Base-by-base conservation (phyloP, 2,888 invertebrate species). In the Lycophotia porphyrea region DNA sequence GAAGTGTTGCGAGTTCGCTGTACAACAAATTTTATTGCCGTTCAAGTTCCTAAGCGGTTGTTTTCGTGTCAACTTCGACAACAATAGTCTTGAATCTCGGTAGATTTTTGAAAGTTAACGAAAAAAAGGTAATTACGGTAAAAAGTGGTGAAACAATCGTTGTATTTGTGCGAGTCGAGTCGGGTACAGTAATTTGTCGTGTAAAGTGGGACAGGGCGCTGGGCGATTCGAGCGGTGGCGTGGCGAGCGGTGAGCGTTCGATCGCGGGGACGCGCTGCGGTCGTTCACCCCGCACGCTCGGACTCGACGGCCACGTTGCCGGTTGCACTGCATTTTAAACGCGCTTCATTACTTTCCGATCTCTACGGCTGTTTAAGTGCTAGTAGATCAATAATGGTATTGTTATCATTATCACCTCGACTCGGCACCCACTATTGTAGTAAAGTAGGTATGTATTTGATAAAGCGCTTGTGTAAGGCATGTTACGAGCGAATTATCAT, bases 221-320 rank as follows among this genome's bases (percentile, higher is more conserved):
- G 84, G 86, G 88, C 85, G 85, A 84, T 79, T 82, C 83, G 88
- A 89, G 88, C 89, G 84, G 87, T 84, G 84, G 84, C 84, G 85
- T 84, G 80, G 88, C 86, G 86, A 85, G 86, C 84, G 85, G 90
- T 86, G 89, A 89, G 93, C 93, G 94, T 93, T 94, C 93, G 94
- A 94, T 91, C 92, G 93, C 91, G 92, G 93, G 93, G 95, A 95
- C 95, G 95, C 95, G 94, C 94, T 92, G 84, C 90, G 95, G 95
- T 93, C 93, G 92, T 95, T 94, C 92, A 95, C 95, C 95, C 93
- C 92, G 92, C 89, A 88, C 88, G 88, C 90, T 89, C 89, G 89
- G 84, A 82, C 90, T 89, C 89, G 88, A 89, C 89, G 88, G 87
- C 92, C 90, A 91, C 90, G 90, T 91, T 91, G 77, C 64, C 80